phyloP scores from a whole-genome alignment of 2,113 vertebrate genomes.

The Erythrolamprus reginae region DNA sequence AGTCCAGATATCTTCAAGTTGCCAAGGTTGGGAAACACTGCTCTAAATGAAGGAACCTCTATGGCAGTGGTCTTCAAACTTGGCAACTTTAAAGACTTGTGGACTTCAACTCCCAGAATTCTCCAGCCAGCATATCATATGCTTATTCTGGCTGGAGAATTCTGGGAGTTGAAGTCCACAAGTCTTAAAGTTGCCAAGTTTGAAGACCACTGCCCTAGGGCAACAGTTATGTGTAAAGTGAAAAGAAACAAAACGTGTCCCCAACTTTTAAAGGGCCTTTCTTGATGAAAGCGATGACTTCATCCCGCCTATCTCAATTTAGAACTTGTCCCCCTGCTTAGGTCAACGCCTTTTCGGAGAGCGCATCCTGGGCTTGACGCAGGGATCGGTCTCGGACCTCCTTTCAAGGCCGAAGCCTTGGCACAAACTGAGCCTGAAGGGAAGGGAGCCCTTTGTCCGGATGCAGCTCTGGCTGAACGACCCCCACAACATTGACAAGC shows the following conservation, averaged over 20 bases:
- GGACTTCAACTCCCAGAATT: too few species aligned
- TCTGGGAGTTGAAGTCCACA: too few species aligned
- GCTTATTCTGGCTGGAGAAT: too few species aligned
- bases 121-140: too few species aligned
- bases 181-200: too few species aligned
- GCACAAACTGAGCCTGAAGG: constrained; percentile 98
- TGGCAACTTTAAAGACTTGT: too few species aligned
- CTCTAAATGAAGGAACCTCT: neutral
- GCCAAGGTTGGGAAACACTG: too few species aligned
- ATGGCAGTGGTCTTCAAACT: too few species aligned
- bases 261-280: neutral
- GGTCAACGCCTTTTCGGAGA: constrained; percentile 97
- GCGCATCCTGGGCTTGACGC: constrained; percentile 95
- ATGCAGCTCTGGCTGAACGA: constrained; percentile 99
- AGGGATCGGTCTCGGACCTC: constrained; percentile 96
- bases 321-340: constrained; percentile 62
- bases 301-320: constrained; percentile 12
- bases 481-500: constrained; percentile 92
- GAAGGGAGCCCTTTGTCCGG: constrained; percentile 93
- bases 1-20: too few species aligned
- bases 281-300: too few species aligned
- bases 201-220: too few species aligned
- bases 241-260: neutral
- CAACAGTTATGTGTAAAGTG: neutral
- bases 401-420: constrained; percentile 95